A percentile compares a stretch with the other conserved stretches of the same genome.
These are phyloP conservation scores for Neogobius melanostomus DNA, from an alignment of 2,113 vertebrate species.

Conservation along the genomic window DNA sequence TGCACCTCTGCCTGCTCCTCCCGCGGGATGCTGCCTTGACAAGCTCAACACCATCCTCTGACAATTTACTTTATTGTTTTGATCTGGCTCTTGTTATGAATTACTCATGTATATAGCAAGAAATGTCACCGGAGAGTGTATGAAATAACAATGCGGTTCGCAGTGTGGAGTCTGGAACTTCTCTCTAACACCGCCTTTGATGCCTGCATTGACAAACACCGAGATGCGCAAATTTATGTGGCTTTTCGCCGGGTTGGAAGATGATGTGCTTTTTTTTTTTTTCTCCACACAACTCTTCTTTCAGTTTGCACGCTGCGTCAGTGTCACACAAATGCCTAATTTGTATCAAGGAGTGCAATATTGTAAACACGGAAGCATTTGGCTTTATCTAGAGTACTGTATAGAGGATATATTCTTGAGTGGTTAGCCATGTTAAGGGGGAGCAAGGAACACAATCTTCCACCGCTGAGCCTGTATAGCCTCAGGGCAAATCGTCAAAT, in stretches of 20 bases:
- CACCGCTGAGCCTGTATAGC: conserved; percentile 19
- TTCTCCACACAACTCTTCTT: conserved; percentile 23
- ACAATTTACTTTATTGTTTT: conserved; percentile 62
- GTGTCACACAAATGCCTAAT: conserved; percentile 56
- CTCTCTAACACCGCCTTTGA: conserved; percentile 56
- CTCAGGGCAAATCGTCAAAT: conserved; percentile 32
- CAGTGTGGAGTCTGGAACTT: conserved; percentile 34
- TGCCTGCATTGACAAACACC: conserved; percentile 47
- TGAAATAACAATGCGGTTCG: conserved; percentile 61
- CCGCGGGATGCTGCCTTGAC: conserved; percentile 43
- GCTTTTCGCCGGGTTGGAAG: conserved; percentile 29
- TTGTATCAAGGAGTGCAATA: conserved; percentile 34
- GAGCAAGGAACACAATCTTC: conserved; percentile 16
- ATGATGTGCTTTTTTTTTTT: conserved; percentile 9
- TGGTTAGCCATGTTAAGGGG: conserved; percentile 14
- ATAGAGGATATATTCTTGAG: not conserved
- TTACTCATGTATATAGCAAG: conserved; percentile 54
- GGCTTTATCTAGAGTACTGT: conserved; percentile 1
- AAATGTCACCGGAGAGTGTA: conserved; percentile 50
- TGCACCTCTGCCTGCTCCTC: conserved; percentile 23
- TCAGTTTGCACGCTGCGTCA: conserved; percentile 24
- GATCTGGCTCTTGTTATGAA: conserved; percentile 55
- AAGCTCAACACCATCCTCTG: conserved; percentile 32
- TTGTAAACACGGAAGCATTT: conserved; percentile 45
- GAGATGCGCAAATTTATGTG: conserved; percentile 53